Percentiles rank a stretch among this genome's conserved stretches.
These are phyloP conservation scores for Lasioglossum albipes DNA, from an alignment of 1,140 invertebrate genomes.

Conservation along the genomic window DNA sequence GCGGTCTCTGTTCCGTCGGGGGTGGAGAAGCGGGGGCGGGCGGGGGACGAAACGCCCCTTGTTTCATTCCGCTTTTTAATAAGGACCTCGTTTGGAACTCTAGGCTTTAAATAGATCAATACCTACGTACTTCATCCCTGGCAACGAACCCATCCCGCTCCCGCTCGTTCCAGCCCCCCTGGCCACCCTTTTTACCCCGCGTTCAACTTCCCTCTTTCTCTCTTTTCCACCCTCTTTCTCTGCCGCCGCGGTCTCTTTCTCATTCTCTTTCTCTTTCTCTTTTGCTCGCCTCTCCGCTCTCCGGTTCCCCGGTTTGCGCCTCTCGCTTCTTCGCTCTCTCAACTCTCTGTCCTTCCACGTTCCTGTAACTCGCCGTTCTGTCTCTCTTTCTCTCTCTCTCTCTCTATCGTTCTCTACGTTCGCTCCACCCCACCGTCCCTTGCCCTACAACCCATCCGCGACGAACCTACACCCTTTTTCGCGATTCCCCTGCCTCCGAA, in stretches of 20 bases:
- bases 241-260: conserved; percentile 43
- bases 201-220: conserved; percentile 52
- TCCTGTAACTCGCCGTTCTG: background rate
- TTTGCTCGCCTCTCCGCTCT: conserved; percentile 17
- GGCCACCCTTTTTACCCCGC: conserved; percentile 67
- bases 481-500: conserved; percentile 48
- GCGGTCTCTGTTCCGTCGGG: conserved; percentile 5
- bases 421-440: conserved; percentile 9
- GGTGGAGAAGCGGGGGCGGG: background rate
- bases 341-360: conserved; percentile 32
- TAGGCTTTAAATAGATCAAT: conserved; percentile 81
- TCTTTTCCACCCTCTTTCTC: conserved; percentile 35
- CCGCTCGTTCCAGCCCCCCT: conserved; percentile 67
- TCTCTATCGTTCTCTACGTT: background rate
- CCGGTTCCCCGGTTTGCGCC: conserved; percentile 35
- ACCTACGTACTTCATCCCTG: conserved; percentile 79
- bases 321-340: conserved; percentile 38
- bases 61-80: conserved; percentile 80
- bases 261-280: conserved; percentile 52
- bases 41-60: conserved; percentile 67
- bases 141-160: conserved; percentile 72
- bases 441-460: conserved; percentile 56
- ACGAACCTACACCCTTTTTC: conserved; percentile 65
- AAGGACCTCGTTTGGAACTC: conserved; percentile 80
- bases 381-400: conserved; percentile 27